These are phyloP conservation scores for Azorinus chamasolen DNA, from an alignment of 2,888 invertebrate species.

Conservation along the genomic window DNA sequence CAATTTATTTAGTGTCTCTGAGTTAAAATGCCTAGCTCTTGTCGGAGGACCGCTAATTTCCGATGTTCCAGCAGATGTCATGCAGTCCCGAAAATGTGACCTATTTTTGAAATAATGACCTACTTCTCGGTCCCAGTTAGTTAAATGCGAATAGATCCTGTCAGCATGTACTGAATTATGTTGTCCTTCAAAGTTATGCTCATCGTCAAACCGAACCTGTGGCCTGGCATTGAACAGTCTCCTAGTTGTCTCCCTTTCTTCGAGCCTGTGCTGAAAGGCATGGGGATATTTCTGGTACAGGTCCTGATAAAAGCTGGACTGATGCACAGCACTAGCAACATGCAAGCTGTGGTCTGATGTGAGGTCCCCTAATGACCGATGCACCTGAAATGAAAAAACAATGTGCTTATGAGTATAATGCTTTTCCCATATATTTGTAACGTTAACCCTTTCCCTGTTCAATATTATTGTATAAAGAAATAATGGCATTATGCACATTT, in stretches of 20 bases:
- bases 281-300: slow-evolving; percentile 68
- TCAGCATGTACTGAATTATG: slow-evolving; percentile 24
- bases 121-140: slow-evolving; percentile 63
- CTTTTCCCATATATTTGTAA: too few relatives aligned
- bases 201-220: slow-evolving; percentile 66
- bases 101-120: slow-evolving; percentile 43
- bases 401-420: too few relatives aligned
- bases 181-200: slow-evolving; percentile 35
- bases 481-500: too few relatives aligned
- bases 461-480: too few relatives aligned
- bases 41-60: slow-evolving; percentile 58
- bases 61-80: slow-evolving; percentile 61
- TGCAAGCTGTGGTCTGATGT: slow-evolving; percentile 37
- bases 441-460: too few relatives aligned
- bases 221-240: slow-evolving; percentile 63
- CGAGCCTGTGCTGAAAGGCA: slow-evolving; percentile 57
- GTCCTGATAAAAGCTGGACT: slow-evolving; percentile 62
- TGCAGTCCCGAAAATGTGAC: slow-evolving; percentile 47
- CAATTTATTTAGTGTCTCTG: slow-evolving; percentile 52
- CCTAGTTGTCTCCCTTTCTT: slow-evolving; percentile 44
- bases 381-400: slow-evolving; percentile 57
- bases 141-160: slow-evolving; percentile 46
- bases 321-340: slow-evolving; percentile 40
- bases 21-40: slow-evolving; percentile 50
- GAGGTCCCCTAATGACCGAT: slow-evolving; percentile 54